These are phyloP conservation scores for Cerceris rybyensis DNA, from an alignment of 2,888 invertebrate genomes.

Conservation along the genomic window DNA sequence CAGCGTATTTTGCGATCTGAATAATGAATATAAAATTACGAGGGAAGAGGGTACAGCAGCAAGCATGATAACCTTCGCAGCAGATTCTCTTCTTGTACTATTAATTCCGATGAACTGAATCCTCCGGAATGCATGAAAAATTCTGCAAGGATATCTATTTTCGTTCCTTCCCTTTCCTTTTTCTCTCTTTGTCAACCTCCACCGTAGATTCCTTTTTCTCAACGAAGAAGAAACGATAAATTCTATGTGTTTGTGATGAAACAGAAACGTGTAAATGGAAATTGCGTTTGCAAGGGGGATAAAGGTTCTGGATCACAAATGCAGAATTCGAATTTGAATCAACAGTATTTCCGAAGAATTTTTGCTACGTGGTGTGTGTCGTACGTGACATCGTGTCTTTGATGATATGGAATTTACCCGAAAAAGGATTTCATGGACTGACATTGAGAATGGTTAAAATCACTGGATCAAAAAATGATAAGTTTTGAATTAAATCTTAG, in stretches of 20 bases:
- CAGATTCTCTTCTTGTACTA: slow-evolving; percentile 24
- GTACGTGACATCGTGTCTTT: too few species aligned
- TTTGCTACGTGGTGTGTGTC: too few species aligned
- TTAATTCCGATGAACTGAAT: slow-evolving; percentile 46
- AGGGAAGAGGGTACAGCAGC: slow-evolving; percentile 11
- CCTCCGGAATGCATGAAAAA: slow-evolving; percentile 26
- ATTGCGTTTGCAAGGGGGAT: too few species aligned
- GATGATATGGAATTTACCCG: too few species aligned
- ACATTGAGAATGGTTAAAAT: too few species aligned
- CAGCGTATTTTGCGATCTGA: background rate
- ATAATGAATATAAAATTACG: slow-evolving; percentile 17
- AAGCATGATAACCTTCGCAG: slow-evolving; percentile 32
- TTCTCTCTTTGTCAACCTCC: background rate
- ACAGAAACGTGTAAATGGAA: too few species aligned
- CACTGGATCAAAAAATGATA: too few species aligned
- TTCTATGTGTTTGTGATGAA: background rate
- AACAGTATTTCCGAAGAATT: too few species aligned
- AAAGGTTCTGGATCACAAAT: too few species aligned
- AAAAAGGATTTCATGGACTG: too few species aligned
- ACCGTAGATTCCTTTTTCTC: background rate
- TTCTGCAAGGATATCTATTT: slow-evolving; percentile 45
- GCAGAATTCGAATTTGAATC: too few species aligned
- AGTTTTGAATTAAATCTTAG: too few species aligned
- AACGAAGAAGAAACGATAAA: background rate
- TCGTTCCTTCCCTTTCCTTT: background rate